Percentiles rank a stretch among this genome's conserved stretches.
These are phyloP conservation scores for Cyprinodon variegatus DNA, from an alignment of 2,113 vertebrate genomes.

Conservation along the genomic window DNA sequence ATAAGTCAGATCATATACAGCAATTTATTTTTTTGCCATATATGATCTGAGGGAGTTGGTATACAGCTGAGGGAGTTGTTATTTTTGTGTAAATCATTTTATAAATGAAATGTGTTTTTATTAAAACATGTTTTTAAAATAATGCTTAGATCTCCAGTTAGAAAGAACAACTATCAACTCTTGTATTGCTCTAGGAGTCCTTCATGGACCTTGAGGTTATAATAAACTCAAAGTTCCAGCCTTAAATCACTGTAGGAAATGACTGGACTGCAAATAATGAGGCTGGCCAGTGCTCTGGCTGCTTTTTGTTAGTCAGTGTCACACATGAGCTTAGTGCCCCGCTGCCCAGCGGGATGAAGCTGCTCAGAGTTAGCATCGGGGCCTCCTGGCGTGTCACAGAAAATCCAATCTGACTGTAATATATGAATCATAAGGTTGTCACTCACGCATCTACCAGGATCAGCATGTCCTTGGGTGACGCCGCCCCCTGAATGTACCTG, in stretches of 20 bases:
- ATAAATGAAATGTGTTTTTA: too few relatives aligned
- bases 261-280: conserved; percentile 31
- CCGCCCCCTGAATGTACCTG: conserved; percentile 98
- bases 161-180: neutral
- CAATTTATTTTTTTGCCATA: too few relatives aligned
- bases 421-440: conserved; percentile 44
- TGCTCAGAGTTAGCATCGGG: conserved; percentile 24
- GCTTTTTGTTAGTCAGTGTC: conserved; percentile 30
- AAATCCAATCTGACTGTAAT: conserved; percentile 52
- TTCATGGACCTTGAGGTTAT: neutral
- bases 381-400: conserved; percentile 14
- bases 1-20: too few relatives aligned
- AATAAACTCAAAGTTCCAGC: neutral
- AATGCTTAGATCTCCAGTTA: neutral
- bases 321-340: conserved; percentile 15
- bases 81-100: too few relatives aligned
- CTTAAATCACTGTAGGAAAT: conserved; percentile 5
- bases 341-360: conserved; percentile 19
- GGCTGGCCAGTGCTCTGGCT: conserved; percentile 5
- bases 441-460: conserved; percentile 98
- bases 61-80: too few relatives aligned
- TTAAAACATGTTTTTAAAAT: too few relatives aligned
- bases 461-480: conserved; percentile 98
- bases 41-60: too few relatives aligned
- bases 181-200: neutral